A percentile compares a stretch with the other conserved stretches of the same genome.
phyloP scores from a whole-genome alignment of 2,888 invertebrate species.

The Lochmaea crataegi region DNA sequence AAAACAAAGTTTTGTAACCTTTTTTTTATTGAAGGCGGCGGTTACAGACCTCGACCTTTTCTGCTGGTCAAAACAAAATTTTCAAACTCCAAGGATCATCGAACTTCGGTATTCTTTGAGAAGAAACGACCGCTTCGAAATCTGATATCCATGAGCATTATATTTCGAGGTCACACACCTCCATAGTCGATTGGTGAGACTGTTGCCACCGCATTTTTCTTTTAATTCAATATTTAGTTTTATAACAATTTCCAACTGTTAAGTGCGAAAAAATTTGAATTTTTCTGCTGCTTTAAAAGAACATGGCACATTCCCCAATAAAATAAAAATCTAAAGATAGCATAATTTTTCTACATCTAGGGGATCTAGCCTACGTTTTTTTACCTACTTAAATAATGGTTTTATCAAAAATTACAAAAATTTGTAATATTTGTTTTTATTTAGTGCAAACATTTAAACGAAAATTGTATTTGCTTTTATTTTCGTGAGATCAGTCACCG shows the following conservation, averaged over 20 bases:
- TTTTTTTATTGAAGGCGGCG: neutral
- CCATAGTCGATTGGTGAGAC: slow-evolving; percentile 20
- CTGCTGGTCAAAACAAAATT: slow-evolving; percentile 14
- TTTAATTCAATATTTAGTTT: neutral
- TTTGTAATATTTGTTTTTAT: neutral
- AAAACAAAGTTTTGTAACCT: slow-evolving; percentile 9
- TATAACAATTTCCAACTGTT: neutral
- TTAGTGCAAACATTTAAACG: neutral
- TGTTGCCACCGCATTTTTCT: slow-evolving; percentile 10
- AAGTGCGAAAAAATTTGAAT: no score
- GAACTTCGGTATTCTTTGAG: slow-evolving; percentile 27
- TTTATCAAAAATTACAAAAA: neutral
- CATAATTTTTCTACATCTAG: no score
- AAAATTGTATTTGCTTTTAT: neutral
- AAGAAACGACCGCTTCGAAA: slow-evolving; percentile 38
- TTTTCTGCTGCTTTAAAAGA: no score
- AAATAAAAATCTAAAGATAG: no score
- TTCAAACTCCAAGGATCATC: slow-evolving; percentile 24
- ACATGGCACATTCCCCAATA: no score
- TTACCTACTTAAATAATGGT: no score
- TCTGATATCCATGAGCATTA: slow-evolving; percentile 36
- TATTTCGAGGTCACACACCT: slow-evolving; percentile 43
- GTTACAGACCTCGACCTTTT: slow-evolving; percentile 10
- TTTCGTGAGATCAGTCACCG: slow-evolving; percentile 8
- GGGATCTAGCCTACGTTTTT: no score